Base-by-base conservation (phyloP, 2,888 invertebrate genomes). In the Apamea sordens region DNA sequence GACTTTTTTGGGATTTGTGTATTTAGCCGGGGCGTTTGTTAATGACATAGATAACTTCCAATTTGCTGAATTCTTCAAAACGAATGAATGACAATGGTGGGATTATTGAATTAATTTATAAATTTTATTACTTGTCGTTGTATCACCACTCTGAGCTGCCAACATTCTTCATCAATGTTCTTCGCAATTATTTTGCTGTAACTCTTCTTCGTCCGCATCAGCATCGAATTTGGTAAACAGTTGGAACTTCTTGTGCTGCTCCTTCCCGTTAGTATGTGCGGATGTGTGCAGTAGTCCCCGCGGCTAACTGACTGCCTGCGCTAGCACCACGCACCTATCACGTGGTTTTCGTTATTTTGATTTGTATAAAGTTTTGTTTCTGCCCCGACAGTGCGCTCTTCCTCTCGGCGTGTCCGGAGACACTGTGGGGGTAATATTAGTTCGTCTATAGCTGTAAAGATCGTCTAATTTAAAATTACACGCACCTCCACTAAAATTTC, bases 381-480 rank as follows among this genome's bases (percentile, higher is more conserved):
- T 93, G 87, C 84, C 90, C 89, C 92, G 88, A 90, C 92, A 95
- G 94, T 91, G 94, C 93, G 79, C 94, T 95, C 89, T 95, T 95
- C 92, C 91, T 94, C 78, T 92, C 95, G 78, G 93, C 94, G 93
- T 95, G 94, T 91, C 94, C 95, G 91, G 95, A 94, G 78, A 90
- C 93, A 82, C 89, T 93, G 80, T 94, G 94, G 94, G 95, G 95
- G 95, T 95, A 94, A 93, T 89, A 89, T 88, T 85, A 84, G 83
- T 80, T 67, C 69, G 65, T 64, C 56, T 71, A 70, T 77, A n/a
- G n/a, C 44, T 80, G 75, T 79, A 32, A 2, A 32, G 32, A 32
- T 32, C 32, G 32, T 32, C 32, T 32, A 32, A 32, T 32, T 32
- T 32, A 2, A 32, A 32, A 32, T 32, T 32, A 2, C 32, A 32